phyloP scores from a whole-genome alignment of 2,113 vertebrate genomes.

The Onychorhynchus coronatus region DNA sequence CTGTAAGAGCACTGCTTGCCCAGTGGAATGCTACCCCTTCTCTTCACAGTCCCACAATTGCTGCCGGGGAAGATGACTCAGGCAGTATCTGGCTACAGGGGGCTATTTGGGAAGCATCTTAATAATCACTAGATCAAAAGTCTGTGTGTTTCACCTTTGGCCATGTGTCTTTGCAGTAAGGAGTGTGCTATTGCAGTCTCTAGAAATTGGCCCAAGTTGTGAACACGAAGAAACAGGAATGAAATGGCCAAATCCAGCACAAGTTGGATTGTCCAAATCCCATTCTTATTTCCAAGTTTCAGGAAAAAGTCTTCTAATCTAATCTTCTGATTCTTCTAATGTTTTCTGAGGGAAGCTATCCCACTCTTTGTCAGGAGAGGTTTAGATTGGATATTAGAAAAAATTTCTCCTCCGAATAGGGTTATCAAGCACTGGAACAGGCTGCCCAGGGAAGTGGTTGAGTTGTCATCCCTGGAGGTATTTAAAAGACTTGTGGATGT shows the following conservation, averaged over 20 bases:
- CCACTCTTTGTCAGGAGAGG: background rate
- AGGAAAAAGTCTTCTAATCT: background rate
- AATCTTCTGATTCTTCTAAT: background rate
- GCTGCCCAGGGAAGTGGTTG: background rate
- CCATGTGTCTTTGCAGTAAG: fast-evolving
- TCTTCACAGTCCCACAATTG: fast-evolving
- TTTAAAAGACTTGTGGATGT: background rate
- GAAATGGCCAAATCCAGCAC: background rate
- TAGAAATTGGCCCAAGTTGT: background rate
- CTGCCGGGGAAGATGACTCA: background rate
- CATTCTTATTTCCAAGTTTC: background rate
- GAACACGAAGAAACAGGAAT: background rate
- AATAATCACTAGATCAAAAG: background rate
- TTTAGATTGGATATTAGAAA: background rate
- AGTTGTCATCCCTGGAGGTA: no score
- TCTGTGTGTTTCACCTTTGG: background rate
- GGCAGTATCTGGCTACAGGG: background rate
- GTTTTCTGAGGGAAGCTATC: background rate
- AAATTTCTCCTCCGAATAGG: background rate
- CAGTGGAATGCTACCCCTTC: background rate
- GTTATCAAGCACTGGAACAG: background rate
- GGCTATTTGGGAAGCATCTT: background rate
- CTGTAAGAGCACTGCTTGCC: background rate
- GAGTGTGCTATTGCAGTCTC: background rate
- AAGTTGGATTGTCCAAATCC: background rate